Evolutionary conservation across 2,888 invertebrate species (phyloP).

Genomic region (Adineta ricciae): DNA sequence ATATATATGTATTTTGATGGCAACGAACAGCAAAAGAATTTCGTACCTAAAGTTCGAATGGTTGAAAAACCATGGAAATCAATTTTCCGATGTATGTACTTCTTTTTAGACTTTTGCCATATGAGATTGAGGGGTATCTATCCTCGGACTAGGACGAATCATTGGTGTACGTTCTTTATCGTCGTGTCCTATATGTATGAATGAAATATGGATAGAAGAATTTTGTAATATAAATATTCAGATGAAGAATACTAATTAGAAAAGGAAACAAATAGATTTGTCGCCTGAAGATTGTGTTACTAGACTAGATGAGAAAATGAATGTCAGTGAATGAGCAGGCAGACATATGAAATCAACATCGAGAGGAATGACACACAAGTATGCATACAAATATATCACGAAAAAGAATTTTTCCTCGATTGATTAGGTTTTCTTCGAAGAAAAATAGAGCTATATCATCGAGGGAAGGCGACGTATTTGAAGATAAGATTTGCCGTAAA

Average conservation of each 20-base stretch:
- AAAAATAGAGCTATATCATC: background rate
- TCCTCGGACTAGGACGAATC: background rate
- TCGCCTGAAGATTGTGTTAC: background rate
- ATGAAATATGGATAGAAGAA: background rate
- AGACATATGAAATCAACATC: background rate
- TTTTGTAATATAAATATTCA: background rate
- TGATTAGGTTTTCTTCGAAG: background rate
- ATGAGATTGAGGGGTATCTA: background rate
- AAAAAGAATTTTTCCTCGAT: background rate
- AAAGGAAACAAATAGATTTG: background rate
- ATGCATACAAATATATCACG: background rate
- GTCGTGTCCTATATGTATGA: background rate
- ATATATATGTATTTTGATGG: background rate
- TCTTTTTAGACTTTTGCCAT: background rate
- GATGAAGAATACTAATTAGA: background rate
- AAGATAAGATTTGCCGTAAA: background rate
- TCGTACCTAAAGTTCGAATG: background rate
- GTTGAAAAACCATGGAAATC: background rate
- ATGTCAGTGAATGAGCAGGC: background rate
- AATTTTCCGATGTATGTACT: background rate
- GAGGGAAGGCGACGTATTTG: background rate
- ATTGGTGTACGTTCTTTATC: conserved; percentile 1
- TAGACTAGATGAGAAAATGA: background rate
- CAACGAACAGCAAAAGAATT: background rate
- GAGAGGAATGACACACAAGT: background rate